These are phyloP conservation scores for Caenorhabditis briggsae DNA, from an alignment of 1,140 invertebrate species.

Conservation along the genomic window DNA sequence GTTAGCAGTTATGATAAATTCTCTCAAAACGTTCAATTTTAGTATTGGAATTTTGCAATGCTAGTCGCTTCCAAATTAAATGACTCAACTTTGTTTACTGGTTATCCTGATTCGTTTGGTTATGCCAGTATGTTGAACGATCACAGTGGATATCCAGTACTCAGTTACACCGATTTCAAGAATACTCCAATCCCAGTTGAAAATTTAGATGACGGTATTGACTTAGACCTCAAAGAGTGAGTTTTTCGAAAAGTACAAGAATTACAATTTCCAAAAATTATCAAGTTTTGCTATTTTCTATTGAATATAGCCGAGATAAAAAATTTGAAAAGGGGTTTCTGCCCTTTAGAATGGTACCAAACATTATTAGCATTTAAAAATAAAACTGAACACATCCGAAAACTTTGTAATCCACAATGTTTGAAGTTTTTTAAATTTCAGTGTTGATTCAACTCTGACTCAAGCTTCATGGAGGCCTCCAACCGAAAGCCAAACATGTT, in stretches of 20 bases:
- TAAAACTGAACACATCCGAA: background rate
- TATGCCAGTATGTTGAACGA: background rate
- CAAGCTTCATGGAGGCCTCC: background rate
- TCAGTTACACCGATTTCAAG: background rate
- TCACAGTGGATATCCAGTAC: background rate
- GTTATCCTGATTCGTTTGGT: background rate
- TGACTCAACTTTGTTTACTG: background rate
- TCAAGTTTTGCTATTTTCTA: no score
- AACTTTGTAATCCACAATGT: no score
- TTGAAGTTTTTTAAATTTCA: background rate
- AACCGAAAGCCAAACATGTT: background rate
- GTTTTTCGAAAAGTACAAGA: background rate
- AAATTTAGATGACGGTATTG: background rate
- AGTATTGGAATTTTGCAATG: background rate
- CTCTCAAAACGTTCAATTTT: background rate
- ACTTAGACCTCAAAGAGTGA: constrained; percentile 8
- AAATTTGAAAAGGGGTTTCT: no score
- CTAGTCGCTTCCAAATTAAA: background rate
- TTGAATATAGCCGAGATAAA: no score
- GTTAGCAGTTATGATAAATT: background rate
- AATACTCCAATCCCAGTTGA: background rate
- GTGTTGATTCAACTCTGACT: background rate
- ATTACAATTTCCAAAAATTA: no score
- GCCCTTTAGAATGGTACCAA: no score
- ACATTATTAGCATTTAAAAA: no score